phyloP scores from a whole-genome alignment of 2,888 invertebrate genomes.

The Eurytoma adleriae region DNA sequence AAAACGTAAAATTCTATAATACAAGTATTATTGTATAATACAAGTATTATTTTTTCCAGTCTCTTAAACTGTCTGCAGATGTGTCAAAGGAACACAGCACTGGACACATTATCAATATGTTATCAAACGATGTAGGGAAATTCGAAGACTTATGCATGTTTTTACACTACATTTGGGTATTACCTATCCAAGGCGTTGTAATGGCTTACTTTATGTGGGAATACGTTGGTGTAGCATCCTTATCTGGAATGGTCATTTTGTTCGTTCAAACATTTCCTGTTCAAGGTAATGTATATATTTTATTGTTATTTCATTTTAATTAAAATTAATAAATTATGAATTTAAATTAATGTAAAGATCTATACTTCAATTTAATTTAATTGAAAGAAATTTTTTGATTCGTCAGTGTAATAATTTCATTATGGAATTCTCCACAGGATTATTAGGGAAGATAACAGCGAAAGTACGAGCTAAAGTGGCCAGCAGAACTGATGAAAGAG shows the following conservation, averaged over 20 bases:
- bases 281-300: conserved; percentile 73
- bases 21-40: too few species aligned
- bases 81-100: conserved; percentile 66
- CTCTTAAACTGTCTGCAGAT: conserved; percentile 75
- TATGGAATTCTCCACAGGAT: too few species aligned
- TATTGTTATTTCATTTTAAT: too few species aligned
- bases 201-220: conserved; percentile 79
- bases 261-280: conserved; percentile 76
- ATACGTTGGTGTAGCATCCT: conserved; percentile 77
- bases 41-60: conserved; percentile 66
- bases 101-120: conserved; percentile 87
- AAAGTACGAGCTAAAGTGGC: conserved; percentile 72
- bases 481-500: conserved; percentile 82
- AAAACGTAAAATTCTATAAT: too few species aligned
- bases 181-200: conserved; percentile 85
- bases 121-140: conserved; percentile 89
- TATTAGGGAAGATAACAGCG: not conserved
- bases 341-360: too few species aligned
- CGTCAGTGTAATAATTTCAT: too few species aligned
- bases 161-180: conserved; percentile 87
- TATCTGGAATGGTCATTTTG: conserved; percentile 80
- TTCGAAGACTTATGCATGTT: conserved; percentile 85
- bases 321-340: too few species aligned
- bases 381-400: not conserved
- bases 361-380: not conserved